Conservation (phyloP, 2,888 invertebrate genomes). For the Caenorhabditis sp. region DNA sequence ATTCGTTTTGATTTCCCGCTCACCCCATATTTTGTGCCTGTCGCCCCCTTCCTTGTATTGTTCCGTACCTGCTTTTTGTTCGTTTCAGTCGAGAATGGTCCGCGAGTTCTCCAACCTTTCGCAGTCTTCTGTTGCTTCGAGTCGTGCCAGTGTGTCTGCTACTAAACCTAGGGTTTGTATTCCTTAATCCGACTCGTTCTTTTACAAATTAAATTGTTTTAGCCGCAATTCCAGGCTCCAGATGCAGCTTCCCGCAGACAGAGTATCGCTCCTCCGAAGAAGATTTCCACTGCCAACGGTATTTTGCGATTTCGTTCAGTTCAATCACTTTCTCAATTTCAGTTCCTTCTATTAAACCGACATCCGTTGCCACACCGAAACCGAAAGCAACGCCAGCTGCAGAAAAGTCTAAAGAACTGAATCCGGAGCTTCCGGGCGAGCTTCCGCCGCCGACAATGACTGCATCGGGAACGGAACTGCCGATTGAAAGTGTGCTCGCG, state of each 20-base stretch:
- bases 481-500: conserved; percentile 53
- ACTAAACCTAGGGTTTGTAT: conserved; percentile 56
- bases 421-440: conserved; percentile 16
- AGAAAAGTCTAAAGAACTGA: conserved; percentile 3
- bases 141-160: conserved; percentile 45
- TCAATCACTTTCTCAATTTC: neutral
- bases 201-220: neutral
- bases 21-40: neutral
- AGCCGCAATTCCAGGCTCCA: conserved; percentile 44
- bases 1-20: conserved; percentile 15
- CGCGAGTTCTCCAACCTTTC: conserved; percentile 59
- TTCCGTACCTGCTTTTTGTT: conserved; percentile 4
- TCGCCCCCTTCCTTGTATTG: conserved; percentile 8
- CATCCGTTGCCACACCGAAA: conserved; percentile 13
- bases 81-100: conserved; percentile 59
- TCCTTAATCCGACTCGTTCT: neutral
- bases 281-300: conserved; percentile 18
- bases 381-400: neutral
- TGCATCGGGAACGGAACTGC: conserved; percentile 44
- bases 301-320: neutral
- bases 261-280: conserved; percentile 45
- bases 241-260: conserved; percentile 33
- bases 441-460: conserved; percentile 47
- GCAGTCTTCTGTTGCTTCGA: conserved; percentile 56
- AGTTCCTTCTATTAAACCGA: neutral